Evolutionary conservation across 1,140 invertebrate genomes (phyloP).

Genomic region (Hydropsyche tenuis): DNA sequence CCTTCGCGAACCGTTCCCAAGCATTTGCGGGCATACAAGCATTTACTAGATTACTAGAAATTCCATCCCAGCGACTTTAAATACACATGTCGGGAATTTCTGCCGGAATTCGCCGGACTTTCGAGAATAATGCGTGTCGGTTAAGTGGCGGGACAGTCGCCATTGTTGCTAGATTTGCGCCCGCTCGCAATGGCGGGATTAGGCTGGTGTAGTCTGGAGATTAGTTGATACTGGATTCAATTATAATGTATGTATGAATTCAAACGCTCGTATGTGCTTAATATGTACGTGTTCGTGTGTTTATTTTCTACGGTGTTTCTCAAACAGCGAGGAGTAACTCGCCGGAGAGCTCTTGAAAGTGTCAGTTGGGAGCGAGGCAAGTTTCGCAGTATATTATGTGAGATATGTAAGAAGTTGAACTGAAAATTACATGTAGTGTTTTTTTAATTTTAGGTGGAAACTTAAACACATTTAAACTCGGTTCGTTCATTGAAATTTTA

Average conservation of each 20-base stretch:
- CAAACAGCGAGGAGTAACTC: not conserved
- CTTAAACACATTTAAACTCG: no score
- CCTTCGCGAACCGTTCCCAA: not conserved
- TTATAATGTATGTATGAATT: conserved; percentile 2
- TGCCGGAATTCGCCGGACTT: not conserved
- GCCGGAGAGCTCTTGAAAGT: not conserved
- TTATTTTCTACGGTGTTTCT: not conserved
- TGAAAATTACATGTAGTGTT: no score
- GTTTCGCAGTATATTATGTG: no score
- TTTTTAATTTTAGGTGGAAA: no score
- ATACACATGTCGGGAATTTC: not conserved
- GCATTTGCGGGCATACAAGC: no score
- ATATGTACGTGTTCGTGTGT: no score
- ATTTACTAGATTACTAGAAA: no score
- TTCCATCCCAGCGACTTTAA: not conserved
- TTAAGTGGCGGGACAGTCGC: conserved; percentile 7
- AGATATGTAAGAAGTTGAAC: no score
- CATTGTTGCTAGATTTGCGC: conserved; percentile 25
- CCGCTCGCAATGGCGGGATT: conserved; percentile 39
- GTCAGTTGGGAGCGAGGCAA: no score
- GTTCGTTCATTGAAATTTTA: no score
- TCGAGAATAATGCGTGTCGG: not conserved
- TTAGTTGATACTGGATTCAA: conserved; percentile 29
- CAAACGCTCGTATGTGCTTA: no score
- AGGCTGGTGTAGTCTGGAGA: conserved; percentile 14